phyloP scores from a whole-genome alignment of 2,113 vertebrate genomes.

The Urocitellus parryii region DNA sequence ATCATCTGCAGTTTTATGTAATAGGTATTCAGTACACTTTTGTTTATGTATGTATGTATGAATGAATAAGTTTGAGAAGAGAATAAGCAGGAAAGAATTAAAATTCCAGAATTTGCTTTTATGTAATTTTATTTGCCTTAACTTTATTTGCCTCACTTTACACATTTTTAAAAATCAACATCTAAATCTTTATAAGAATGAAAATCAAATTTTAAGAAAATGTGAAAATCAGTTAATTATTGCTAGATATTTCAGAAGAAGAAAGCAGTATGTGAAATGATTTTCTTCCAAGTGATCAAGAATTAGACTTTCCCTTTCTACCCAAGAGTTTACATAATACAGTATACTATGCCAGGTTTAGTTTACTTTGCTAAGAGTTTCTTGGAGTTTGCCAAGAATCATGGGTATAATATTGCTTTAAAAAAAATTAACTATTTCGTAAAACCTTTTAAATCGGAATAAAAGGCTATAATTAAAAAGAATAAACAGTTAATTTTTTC shows the following conservation, averaged over 20 bases:
- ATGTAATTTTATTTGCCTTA: constrained; percentile 13
- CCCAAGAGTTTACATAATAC: not conserved
- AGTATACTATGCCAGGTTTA: not conserved
- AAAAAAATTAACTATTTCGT: not conserved
- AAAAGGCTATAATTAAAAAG: not conserved
- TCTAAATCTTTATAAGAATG: not conserved
- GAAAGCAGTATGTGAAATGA: not conserved
- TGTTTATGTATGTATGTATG: not conserved
- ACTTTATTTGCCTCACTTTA: too few relatives aligned
- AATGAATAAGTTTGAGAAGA: constrained; percentile 20
- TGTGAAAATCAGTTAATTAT: not conserved
- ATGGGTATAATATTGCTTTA: constrained; percentile 31
- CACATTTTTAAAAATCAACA: not conserved
- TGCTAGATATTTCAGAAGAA: constrained; percentile 19
- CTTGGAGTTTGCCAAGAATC: not conserved
- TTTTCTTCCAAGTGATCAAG: constrained; percentile 23
- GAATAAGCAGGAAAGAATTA: not conserved
- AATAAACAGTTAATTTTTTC: constrained; percentile 9
- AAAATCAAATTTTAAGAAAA: constrained; percentile 26
- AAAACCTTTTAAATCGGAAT: not conserved
- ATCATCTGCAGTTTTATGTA: not conserved
- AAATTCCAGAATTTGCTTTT: constrained; percentile 15
- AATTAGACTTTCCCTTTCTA: not conserved
- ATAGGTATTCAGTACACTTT: not conserved
- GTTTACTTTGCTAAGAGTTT: not conserved